These are phyloP conservation scores for Cettia cetti DNA, from an alignment of 2,113 vertebrate species.

Conservation along the genomic window DNA sequence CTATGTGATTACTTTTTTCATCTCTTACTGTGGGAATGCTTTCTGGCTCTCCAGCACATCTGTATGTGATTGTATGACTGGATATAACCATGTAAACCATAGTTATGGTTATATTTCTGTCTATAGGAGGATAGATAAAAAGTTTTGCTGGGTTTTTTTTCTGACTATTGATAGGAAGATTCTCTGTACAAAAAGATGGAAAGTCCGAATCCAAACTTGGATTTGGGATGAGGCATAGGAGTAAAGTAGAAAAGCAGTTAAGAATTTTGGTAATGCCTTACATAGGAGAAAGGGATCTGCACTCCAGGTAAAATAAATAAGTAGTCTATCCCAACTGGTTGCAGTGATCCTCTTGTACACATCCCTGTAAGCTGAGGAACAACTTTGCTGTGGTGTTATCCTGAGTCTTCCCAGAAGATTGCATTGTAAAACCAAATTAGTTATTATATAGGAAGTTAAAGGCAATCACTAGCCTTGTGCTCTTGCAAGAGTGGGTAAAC, in stretches of 20 bases:
- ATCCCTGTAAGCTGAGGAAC: neutral
- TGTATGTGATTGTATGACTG: neutral
- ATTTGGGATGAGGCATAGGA: neutral
- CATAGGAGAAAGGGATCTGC: neutral
- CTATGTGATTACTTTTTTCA: neutral
- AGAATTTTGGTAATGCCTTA: neutral
- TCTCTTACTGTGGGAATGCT: neutral
- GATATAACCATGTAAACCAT: too few species aligned
- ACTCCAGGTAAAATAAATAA: neutral
- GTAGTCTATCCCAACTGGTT: rapidly evolving
- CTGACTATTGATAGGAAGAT: neutral
- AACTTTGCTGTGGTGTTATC: neutral
- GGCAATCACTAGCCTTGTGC: neutral
- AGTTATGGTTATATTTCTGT: neutral
- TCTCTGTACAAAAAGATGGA: neutral
- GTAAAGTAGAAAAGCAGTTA: neutral
- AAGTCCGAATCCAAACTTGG: neutral
- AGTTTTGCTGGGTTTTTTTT: rapidly evolving
- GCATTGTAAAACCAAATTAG: neutral
- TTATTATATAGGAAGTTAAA: neutral
- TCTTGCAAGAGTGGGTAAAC: neutral
- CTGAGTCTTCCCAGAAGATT: neutral
- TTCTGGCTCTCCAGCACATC: neutral
- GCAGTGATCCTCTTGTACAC: neutral
- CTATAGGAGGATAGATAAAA: neutral